phyloP scores from a whole-genome alignment of 2,797 vertebrate species.

The Semaprochilodus insignis region DNA sequence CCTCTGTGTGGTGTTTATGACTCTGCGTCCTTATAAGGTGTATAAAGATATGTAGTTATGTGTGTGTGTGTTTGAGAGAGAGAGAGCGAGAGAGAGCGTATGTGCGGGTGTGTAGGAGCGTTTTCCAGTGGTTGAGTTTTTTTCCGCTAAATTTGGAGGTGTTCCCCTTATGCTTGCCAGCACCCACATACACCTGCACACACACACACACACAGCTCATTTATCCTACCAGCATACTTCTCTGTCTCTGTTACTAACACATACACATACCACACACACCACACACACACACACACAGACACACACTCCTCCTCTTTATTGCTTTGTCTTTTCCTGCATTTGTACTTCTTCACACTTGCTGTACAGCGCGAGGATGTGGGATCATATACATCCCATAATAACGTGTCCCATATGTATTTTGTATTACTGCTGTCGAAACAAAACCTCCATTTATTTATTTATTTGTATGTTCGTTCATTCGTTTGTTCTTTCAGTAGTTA shows the following conservation, averaged over 20 bases:
- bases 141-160: slow-evolving; percentile 34
- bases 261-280: slow-evolving; percentile 9
- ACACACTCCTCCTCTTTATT: background rate
- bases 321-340: background rate
- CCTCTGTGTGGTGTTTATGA: too few relatives aligned
- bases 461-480: too few relatives aligned
- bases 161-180: slow-evolving; percentile 31
- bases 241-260: slow-evolving; percentile 1
- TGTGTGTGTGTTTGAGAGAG: too few relatives aligned
- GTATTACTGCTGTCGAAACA: too few relatives aligned
- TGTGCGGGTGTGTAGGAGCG: background rate
- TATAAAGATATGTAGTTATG: too few relatives aligned
- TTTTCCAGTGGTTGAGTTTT: slow-evolving; percentile 24
- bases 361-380: too few relatives aligned
- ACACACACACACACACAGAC: background rate
- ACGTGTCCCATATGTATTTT: too few relatives aligned
- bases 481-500: too few relatives aligned
- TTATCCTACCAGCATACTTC: slow-evolving; percentile 18
- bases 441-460: too few relatives aligned
- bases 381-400: too few relatives aligned
- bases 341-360: background rate
- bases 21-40: too few relatives aligned
- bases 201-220: slow-evolving; percentile 35
- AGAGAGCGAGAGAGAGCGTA: background rate
- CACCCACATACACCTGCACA: slow-evolving; percentile 37